Evolutionary conservation across 2,888 invertebrate genomes (phyloP).

Genomic region (Rambutsinella grinnellia): DNA sequence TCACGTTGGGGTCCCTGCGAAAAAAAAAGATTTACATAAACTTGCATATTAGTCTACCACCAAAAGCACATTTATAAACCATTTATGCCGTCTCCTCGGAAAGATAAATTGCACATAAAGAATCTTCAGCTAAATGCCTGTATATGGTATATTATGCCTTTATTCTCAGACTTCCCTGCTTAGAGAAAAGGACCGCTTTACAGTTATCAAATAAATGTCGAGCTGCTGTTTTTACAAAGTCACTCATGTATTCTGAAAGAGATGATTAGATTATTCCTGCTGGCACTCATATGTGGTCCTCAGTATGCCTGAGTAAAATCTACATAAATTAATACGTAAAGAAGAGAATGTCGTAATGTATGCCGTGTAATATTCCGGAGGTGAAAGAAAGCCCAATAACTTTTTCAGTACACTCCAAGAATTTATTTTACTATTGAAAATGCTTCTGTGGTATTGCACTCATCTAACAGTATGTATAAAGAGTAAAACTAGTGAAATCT

Average conservation of each 20-base stretch:
- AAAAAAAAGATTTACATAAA: not conserved
- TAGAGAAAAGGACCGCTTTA: not conserved
- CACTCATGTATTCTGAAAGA: not conserved
- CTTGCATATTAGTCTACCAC: not conserved
- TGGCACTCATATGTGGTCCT: not conserved
- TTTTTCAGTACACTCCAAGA: not conserved
- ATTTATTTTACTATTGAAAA: not conserved
- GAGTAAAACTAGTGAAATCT: too few relatives aligned
- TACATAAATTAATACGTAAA: constrained; percentile 16
- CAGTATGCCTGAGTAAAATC: not conserved
- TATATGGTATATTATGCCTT: too few relatives aligned
- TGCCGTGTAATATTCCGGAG: too few relatives aligned
- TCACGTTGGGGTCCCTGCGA: constrained; percentile 63
- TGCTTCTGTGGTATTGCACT: too few relatives aligned
- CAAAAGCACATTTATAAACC: not conserved
- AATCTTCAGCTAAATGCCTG: not conserved
- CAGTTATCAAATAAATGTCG: not conserved
- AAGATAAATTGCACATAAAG: not conserved
- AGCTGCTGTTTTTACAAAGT: not conserved
- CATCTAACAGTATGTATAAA: too few relatives aligned
- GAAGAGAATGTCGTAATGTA: not conserved
- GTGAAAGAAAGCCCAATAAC: constrained; percentile 3
- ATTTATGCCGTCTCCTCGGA: not conserved
- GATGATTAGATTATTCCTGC: constrained; percentile 14
- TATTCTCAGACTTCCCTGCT: too few relatives aligned